Evolutionary conservation across 2,113 vertebrate genomes (phyloP).

Genomic region (Marmota flaviventris): DNA sequence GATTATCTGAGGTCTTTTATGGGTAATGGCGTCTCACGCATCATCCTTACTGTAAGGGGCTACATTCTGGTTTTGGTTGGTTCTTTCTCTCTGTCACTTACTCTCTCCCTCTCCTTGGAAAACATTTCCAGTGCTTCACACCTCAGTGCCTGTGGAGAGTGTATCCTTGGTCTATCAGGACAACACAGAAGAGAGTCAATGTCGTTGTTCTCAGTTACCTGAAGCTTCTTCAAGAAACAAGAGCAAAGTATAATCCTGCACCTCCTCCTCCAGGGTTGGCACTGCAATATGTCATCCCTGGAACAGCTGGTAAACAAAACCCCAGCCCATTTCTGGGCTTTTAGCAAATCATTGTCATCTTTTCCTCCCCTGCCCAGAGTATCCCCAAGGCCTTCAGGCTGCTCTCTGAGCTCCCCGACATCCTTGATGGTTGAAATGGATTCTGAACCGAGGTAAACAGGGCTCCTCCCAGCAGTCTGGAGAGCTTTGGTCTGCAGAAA

Average conservation of each 20-base stretch:
- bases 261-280: slow-evolving; percentile 3
- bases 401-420: neutral
- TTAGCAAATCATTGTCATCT: slow-evolving; percentile 30
- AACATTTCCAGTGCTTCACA: slow-evolving; percentile 4
- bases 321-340: slow-evolving; percentile 38
- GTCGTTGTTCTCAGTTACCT: neutral
- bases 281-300: neutral
- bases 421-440: slow-evolving; percentile 45
- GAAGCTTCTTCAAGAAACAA: slow-evolving; percentile 48
- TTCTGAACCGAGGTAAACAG: slow-evolving; percentile 62
- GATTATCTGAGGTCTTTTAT: neutral
- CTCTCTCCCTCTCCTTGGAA: neutral
- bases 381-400: slow-evolving; percentile 10
- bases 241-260: neutral
- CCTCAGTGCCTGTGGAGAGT: neutral
- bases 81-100: neutral
- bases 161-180: neutral
- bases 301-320: slow-evolving; percentile 38
- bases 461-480: neutral
- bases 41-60: neutral
- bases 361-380: neutral
- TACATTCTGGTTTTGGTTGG: neutral
- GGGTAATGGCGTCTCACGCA: neutral
- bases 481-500: slow-evolving; percentile 54
- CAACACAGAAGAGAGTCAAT: neutral